phyloP scores from a whole-genome alignment of 1,140 invertebrate species.

The Triops longicaudatus region DNA sequence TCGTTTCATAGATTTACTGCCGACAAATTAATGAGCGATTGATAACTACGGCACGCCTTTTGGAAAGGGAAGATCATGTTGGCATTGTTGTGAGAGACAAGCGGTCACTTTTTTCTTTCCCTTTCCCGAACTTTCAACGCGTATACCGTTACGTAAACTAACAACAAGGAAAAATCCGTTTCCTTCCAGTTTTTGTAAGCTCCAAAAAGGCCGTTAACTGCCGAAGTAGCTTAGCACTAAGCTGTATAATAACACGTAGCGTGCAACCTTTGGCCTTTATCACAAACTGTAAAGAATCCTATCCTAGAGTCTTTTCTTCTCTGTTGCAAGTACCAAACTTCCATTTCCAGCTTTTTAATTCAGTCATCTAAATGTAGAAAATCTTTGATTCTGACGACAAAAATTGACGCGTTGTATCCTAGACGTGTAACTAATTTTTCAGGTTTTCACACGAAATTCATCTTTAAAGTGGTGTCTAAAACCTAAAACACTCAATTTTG shows the following conservation, averaged over 20 bases:
- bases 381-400: no score
- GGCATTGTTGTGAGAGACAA: not conserved
- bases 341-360: no score
- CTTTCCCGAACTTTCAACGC: no score
- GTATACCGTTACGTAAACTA: not conserved
- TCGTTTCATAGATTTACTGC: not conserved
- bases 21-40: slow-evolving; percentile 15
- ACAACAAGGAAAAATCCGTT: not conserved
- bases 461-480: no score
- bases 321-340: no score
- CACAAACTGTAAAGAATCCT: not conserved
- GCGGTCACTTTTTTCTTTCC: not conserved
- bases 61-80: not conserved
- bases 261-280: not conserved
- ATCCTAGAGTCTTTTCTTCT: no score
- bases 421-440: no score
- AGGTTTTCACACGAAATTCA: no score
- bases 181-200: no score
- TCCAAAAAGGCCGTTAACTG: not conserved
- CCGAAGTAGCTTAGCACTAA: not conserved
- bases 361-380: no score
- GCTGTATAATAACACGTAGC: slow-evolving; percentile 1
- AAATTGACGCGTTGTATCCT: no score
- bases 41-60: not conserved
- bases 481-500: no score